phyloP scores from a whole-genome alignment of 2,797 vertebrate species.

The Falco cherrug region DNA sequence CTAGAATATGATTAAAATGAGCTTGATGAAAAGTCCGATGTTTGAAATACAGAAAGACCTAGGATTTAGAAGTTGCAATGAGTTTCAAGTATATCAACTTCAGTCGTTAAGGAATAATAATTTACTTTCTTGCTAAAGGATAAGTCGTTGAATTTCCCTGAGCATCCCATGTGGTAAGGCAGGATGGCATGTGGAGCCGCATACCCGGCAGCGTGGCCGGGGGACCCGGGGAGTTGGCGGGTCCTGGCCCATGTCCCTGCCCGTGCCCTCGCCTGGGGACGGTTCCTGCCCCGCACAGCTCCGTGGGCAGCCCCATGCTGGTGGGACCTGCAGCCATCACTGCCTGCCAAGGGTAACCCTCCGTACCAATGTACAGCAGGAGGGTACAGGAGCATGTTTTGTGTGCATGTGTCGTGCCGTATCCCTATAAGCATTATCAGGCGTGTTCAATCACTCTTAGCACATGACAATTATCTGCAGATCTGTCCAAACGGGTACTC shows the following conservation, averaged over 20 bases:
- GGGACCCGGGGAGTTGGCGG: neutral
- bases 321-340: neutral
- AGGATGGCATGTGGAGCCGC: neutral
- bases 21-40: neutral
- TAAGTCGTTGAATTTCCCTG: neutral
- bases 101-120: neutral
- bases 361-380: fast-evolving
- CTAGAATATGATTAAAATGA: neutral
- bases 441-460: neutral
- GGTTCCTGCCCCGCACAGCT: neutral
- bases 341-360: no score
- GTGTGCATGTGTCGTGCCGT: neutral
- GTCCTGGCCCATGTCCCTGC: neutral
- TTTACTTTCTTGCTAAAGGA: neutral
- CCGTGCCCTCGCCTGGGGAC: neutral
- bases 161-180: fast-evolving
- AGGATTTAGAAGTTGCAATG: neutral
- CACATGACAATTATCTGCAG: fast-evolving
- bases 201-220: fast-evolving
- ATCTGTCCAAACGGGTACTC: fast-evolving
- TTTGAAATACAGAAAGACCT: neutral
- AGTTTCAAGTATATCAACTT: neutral
- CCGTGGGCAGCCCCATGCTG: neutral
- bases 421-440: neutral
- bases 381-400: neutral